A percentile compares a stretch with the other conserved stretches of the same genome.
phyloP scores from a whole-genome alignment of 2,113 vertebrate species.

The Procavia capensis region DNA sequence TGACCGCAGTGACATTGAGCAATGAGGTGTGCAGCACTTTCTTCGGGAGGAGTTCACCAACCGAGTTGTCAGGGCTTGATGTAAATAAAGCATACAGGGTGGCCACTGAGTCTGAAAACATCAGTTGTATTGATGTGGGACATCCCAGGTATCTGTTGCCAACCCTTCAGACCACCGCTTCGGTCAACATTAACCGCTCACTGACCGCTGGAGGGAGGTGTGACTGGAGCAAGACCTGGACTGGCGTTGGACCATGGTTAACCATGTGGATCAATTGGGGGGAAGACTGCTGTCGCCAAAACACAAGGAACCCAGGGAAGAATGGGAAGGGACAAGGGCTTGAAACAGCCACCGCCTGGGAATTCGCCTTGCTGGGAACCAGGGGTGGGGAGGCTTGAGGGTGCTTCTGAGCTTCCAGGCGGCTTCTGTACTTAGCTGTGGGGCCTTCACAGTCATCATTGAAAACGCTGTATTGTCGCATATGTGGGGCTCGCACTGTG shows the following conservation, averaged over 20 bases:
- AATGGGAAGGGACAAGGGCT: background rate
- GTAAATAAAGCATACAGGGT: background rate
- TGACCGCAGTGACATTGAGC: no score
- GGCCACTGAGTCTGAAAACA: background rate
- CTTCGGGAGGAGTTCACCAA: no score
- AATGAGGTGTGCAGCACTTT: no score
- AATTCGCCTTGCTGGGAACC: background rate
- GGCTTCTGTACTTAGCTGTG: background rate
- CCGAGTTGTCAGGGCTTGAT: no score
- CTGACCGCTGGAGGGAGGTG: background rate
- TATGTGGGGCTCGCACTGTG: background rate
- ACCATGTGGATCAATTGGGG: background rate
- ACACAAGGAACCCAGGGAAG: background rate
- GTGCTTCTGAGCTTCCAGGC: slow-evolving; percentile 36
- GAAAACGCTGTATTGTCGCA: background rate
- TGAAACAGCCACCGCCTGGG: background rate
- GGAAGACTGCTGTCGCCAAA: background rate
- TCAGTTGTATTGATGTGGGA: background rate
- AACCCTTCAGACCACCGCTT: background rate
- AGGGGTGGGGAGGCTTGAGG: background rate
- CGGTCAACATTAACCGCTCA: background rate
- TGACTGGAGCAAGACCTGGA: background rate
- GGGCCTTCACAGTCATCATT: background rate
- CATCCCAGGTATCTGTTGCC: background rate
- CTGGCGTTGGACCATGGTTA: background rate